Evolutionary conservation across 1,140 invertebrate species (phyloP).

Genomic region (Caenorhabditis briggsae): DNA sequence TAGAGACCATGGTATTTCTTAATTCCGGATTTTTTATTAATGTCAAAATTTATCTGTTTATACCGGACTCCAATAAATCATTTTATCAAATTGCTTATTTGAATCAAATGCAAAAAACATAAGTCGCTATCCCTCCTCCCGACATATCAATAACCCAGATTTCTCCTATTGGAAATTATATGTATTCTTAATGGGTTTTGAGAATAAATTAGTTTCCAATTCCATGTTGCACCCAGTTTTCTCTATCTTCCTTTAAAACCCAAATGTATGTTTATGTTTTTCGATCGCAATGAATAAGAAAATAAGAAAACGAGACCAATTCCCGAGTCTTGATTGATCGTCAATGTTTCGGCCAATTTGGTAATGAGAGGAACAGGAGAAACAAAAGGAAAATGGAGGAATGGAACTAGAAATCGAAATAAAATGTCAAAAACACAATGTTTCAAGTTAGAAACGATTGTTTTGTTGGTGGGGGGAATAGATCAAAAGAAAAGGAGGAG

Average conservation of each 20-base stretch:
- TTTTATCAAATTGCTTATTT: too few relatives aligned
- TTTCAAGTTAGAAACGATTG: background rate
- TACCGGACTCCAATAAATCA: too few relatives aligned
- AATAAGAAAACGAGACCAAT: background rate
- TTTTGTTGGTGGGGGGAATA: background rate
- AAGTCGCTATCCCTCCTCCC: too few relatives aligned
- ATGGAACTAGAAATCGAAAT: background rate
- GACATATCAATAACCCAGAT: background rate
- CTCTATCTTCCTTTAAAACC: background rate
- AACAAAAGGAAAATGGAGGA: background rate
- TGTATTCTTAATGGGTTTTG: slow-evolving; percentile 5
- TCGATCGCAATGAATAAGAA: slow-evolving; percentile 53
- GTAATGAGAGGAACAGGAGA: slow-evolving; percentile 41
- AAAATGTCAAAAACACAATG: background rate
- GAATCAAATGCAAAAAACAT: too few relatives aligned
- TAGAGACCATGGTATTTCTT: too few relatives aligned
- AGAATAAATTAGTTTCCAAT: slow-evolving; percentile 29
- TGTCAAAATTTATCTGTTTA: too few relatives aligned
- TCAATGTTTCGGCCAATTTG: slow-evolving; percentile 18
- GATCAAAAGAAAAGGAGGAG: too few relatives aligned
- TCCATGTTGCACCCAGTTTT: slow-evolving; percentile 1
- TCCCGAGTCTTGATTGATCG: slow-evolving; percentile 19
- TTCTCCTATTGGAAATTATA: background rate
- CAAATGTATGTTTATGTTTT: slow-evolving; percentile 52
- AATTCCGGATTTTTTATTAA: too few relatives aligned